Conservation (phyloP, 2,113 vertebrate genomes). For the Oxyruncus cristatus region DNA sequence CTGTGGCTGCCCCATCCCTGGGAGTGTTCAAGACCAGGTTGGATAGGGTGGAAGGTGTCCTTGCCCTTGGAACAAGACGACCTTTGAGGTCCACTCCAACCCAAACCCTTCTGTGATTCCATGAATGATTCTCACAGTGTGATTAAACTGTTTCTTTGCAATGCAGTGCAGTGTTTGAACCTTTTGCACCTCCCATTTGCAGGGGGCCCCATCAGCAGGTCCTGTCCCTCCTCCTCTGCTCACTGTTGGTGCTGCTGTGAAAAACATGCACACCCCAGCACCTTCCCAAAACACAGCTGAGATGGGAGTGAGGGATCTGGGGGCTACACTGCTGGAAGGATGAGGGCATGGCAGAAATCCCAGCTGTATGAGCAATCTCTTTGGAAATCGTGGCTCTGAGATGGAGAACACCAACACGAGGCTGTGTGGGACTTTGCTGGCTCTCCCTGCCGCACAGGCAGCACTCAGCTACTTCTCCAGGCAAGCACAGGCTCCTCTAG, state of each 20-base stretch:
- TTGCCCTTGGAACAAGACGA: neutral
- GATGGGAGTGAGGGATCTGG: neutral
- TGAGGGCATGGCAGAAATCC: neutral
- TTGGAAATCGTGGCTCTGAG: neutral
- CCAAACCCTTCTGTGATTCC: neutral
- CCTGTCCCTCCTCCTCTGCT: neutral
- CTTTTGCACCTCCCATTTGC: neutral
- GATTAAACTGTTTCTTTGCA: neutral
- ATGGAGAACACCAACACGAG: neutral
- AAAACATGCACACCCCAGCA: accelerated
- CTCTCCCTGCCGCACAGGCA: neutral
- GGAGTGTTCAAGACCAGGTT: neutral
- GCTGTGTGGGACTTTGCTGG: neutral
- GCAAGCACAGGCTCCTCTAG: neutral
- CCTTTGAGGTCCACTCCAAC: neutral
- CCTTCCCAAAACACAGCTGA: neutral
- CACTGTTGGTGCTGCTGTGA: accelerated
- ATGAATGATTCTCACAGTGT: neutral
- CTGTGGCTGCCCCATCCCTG: neutral
- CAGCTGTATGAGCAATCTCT: neutral
- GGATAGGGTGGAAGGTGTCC: accelerated
- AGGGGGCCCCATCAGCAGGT: neutral
- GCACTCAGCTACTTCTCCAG: neutral
- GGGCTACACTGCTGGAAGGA: neutral
- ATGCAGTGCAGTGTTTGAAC: neutral